These are phyloP conservation scores for Pristionchus maxplancki DNA, from an alignment of 2,888 invertebrate species.

Conservation along the genomic window DNA sequence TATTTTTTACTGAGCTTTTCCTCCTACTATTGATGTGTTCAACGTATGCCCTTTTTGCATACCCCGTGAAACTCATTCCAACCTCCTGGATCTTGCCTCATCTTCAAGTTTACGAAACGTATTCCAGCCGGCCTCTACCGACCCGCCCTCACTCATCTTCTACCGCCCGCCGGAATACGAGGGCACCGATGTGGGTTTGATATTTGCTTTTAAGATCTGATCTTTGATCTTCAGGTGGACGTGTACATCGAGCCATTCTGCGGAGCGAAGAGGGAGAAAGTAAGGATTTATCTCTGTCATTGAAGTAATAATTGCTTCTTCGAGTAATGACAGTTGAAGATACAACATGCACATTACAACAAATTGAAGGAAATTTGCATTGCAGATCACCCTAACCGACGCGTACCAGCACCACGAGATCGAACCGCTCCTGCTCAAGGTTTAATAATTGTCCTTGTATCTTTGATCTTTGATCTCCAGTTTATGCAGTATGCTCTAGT, in stretches of 20 bases:
- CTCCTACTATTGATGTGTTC: background rate
- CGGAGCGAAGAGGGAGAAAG: conserved; percentile 56
- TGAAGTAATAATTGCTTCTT: background rate
- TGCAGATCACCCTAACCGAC: conserved; percentile 39
- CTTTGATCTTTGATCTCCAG: background rate
- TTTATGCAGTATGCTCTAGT: too few relatives aligned
- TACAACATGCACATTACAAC: too few relatives aligned
- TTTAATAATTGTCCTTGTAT: too few relatives aligned
- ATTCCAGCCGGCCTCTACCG: background rate
- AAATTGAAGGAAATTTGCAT: background rate
- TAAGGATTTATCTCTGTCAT: conserved; percentile 33
- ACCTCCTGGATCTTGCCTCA: background rate
- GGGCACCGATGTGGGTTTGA: conserved; percentile 58
- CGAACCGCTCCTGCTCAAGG: background rate
- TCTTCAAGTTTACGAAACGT: background rate
- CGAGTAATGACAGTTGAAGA: background rate
- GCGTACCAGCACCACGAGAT: conserved; percentile 38
- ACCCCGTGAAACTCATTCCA: too few relatives aligned
- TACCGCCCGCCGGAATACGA: conserved; percentile 53
- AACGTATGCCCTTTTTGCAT: too few relatives aligned
- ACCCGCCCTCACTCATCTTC: conserved; percentile 56
- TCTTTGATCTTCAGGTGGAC: too few relatives aligned
- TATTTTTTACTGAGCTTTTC: too few relatives aligned
- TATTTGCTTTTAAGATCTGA: too few relatives aligned
- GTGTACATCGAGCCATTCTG: conserved; percentile 72